Conservation (phyloP, 1,140 invertebrate genomes). For the Yoshiicerus persimilis region DNA sequence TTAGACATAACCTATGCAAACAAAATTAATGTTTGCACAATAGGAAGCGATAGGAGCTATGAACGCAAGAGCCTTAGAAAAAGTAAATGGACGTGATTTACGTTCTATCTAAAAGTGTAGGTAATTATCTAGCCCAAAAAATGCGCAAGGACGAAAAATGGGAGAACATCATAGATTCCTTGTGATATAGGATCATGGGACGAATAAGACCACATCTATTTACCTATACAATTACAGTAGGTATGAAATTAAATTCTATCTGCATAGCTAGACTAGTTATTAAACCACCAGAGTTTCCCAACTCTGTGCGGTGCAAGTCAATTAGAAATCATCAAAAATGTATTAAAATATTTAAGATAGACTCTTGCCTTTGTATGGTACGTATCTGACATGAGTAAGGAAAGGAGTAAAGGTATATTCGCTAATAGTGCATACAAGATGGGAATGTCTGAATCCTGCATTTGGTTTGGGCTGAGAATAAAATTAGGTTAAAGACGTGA, state of each 20-base stretch:
- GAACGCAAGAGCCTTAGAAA: too few relatives aligned
- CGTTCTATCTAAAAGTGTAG: background rate
- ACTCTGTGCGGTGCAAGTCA: background rate
- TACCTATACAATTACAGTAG: too few relatives aligned
- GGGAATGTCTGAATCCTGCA: background rate
- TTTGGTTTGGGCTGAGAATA: background rate
- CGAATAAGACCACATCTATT: background rate
- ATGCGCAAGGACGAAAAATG: background rate
- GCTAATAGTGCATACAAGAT: background rate
- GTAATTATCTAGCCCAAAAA: background rate
- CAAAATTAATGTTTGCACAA: background rate
- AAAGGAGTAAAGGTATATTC: background rate
- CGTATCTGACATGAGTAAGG: background rate
- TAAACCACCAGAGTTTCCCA: background rate
- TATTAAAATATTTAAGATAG: background rate
- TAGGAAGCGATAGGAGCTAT: background rate
- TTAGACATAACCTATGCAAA: background rate
- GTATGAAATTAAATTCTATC: too few relatives aligned
- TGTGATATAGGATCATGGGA: background rate
- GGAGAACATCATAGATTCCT: background rate
- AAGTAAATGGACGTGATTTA: background rate
- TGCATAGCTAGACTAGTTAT: background rate
- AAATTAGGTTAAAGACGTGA: slow-evolving; percentile 19
- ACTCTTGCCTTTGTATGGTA: background rate
- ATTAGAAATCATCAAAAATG: background rate